Evolutionary conservation across 2,888 invertebrate species (phyloP), one percentile per base, ranked within the genome.

Genomic region (Schrankia costaestrigalis): DNA sequence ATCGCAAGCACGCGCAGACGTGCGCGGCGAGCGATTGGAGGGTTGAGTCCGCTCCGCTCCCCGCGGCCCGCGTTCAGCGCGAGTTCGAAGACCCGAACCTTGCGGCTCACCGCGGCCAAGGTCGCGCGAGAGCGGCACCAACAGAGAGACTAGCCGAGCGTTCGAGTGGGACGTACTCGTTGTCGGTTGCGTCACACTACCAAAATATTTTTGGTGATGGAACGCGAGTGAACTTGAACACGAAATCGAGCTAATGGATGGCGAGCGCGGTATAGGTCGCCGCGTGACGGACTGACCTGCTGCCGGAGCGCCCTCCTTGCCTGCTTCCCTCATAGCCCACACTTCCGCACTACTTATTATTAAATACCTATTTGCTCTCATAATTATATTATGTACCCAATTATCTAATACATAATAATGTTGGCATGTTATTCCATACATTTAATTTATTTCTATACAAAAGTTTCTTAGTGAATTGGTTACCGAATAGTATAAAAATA

Each of bases 21-120:
- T 54, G 74, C 78, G 77, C 74, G 74, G 75, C 74, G 66, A 71
- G 73, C 74, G 66, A 84, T 83, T 86, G 84, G 88, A 67, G 68
- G 82, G 79, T 69, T 63, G 53, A 17, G 26, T 47, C 45, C 58
- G 66, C 71, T 73, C 78, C 84, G 69, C 81, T 66, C 72, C 83
- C 75, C 71, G 71, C 78, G 46, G 63, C 56, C 72, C 71, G 60
- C 82, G 59, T 63, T 57, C 65, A 72, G 66, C 64, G 52, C 58
- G 84, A 91, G 93, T 93, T 93, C 93, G 93, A 92, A 92, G 93
- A 91, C 92, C 90, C 89, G 92, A 92, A 93, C 93, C 93, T 93
- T 93, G 93, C 93, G 93, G 93, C 93, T 92, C 93, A 91, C 93
- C 91, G 93, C 93, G 91, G 93, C 91, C 91, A 92, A 91, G 92